Evolutionary conservation across 2,797 vertebrate genomes (phyloP).

Genomic region (Sparidentex hasta): DNA sequence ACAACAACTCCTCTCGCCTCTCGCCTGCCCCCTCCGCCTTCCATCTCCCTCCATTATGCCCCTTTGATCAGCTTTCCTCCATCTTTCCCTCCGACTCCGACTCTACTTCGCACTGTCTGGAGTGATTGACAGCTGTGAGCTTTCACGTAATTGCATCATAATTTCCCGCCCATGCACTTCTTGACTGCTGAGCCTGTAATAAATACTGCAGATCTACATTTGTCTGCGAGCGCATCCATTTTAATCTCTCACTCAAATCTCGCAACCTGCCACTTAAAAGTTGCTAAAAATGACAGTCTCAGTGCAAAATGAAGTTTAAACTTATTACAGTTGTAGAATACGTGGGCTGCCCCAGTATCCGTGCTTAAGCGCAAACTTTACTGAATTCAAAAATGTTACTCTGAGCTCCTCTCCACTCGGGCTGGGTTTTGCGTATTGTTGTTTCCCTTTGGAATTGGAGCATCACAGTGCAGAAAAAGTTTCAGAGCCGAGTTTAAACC

Average conservation of each 20-base stretch:
- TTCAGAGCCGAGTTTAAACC: not conserved
- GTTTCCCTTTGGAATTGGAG: slow-evolving; percentile 15
- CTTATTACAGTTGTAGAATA: not conserved
- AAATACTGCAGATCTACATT: slow-evolving; percentile 26
- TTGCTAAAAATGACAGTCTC: not conserved
- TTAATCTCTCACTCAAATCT: not conserved
- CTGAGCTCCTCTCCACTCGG: not conserved
- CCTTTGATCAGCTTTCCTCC: slow-evolving; percentile 59
- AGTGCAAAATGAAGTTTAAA: not conserved
- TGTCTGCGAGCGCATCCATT: slow-evolving; percentile 20
- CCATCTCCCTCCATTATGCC: slow-evolving; percentile 21
- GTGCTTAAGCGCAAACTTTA: not conserved
- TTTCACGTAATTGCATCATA: slow-evolving; percentile 77
- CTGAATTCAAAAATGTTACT: not conserved
- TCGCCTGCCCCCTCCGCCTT: slow-evolving; percentile 2
- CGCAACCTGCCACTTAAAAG: slow-evolving; percentile 30
- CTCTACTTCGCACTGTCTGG: slow-evolving; percentile 40
- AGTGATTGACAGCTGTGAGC: slow-evolving; percentile 62
- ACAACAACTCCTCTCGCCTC: slow-evolving; percentile 43
- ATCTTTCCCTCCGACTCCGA: slow-evolving; percentile 25
- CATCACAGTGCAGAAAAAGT: not conserved
- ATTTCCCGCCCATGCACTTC: slow-evolving; percentile 45
- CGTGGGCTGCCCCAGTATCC: not conserved
- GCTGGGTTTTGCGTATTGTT: slow-evolving; percentile 13
- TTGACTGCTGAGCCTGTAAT: slow-evolving; percentile 24